A percentile compares a stretch with the other conserved stretches of the same genome.
Conservation (phyloP, 2,888 invertebrate genomes). For the Diarsia brunnea region DNA sequence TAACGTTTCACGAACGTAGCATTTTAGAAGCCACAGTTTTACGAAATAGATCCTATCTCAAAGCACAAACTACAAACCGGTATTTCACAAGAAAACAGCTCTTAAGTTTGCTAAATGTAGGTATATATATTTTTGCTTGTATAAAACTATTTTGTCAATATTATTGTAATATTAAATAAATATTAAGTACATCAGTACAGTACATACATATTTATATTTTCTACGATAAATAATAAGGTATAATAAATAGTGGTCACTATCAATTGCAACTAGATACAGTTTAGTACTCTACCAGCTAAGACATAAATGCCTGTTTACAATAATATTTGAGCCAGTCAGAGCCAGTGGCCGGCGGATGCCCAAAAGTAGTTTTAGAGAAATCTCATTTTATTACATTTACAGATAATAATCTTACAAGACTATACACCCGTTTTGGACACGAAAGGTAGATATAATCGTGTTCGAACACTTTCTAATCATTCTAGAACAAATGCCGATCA, state of each 20-base stretch:
- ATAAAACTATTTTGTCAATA: neutral
- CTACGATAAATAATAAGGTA: slow-evolving; percentile 25
- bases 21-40: too few relatives aligned
- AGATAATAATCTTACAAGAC: slow-evolving; percentile 8
- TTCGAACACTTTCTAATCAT: neutral
- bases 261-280: slow-evolving; percentile 17
- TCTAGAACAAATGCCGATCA: slow-evolving; percentile 8
- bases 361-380: neutral
- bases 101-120: too few relatives aligned
- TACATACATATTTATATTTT: neutral
- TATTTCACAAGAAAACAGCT: too few relatives aligned
- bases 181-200: slow-evolving; percentile 3
- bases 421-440: neutral
- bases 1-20: too few relatives aligned
- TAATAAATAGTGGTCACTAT: slow-evolving; percentile 21
- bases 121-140: too few relatives aligned
- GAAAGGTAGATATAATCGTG: neutral
- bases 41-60: too few relatives aligned
- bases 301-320: slow-evolving; percentile 6
- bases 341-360: neutral
- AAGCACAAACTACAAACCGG: too few relatives aligned
- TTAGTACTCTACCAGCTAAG: slow-evolving; percentile 5
- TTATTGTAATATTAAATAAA: slow-evolving; percentile 6
- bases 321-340: neutral
- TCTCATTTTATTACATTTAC: neutral